Evolutionary conservation across 2,113 vertebrate genomes (phyloP).

Genomic region (Elephantulus edwardii): DNA sequence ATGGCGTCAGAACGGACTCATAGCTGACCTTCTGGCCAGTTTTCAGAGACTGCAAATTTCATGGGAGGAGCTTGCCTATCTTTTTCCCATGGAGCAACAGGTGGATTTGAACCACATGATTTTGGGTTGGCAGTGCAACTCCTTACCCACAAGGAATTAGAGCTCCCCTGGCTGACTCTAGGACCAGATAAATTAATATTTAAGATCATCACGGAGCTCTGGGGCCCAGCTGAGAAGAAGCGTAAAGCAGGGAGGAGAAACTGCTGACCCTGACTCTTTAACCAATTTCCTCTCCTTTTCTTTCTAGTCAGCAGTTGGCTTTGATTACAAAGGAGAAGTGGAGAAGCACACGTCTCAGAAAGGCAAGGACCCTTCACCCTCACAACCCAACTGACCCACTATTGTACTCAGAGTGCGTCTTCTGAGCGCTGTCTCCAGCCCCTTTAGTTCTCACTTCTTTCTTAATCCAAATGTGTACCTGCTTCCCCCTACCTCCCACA

Average conservation of each 20-base stretch:
- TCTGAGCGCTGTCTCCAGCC: not conserved
- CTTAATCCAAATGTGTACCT: too few species aligned
- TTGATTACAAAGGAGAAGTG: constrained; percentile 94
- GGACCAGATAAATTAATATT: too few species aligned
- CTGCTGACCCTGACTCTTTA: not conserved
- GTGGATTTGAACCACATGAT: too few species aligned
- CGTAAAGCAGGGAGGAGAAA: not conserved
- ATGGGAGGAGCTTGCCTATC: too few species aligned
- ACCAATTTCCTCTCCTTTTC: constrained; percentile 54
- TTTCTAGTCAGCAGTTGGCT: constrained; percentile 92
- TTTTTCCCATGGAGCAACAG: too few species aligned
- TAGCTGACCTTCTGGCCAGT: too few species aligned
- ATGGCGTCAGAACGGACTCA: too few species aligned
- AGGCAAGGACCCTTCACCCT: constrained; percentile 82
- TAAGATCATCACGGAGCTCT: not conserved
- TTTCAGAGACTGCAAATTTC: too few species aligned
- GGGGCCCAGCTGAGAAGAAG: not conserved
- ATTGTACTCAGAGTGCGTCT: accelerated
- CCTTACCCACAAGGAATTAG: too few species aligned
- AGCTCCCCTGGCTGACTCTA: too few species aligned
- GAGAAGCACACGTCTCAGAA: constrained; percentile 94
- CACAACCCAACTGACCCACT: not conserved
- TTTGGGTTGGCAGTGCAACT: too few species aligned
- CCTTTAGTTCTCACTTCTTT: not conserved
- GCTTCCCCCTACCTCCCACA: too few species aligned